These are phyloP conservation scores for Dolichallabes microphthalmus DNA, from an alignment of 2,113 vertebrate genomes.

Conservation along the genomic window DNA sequence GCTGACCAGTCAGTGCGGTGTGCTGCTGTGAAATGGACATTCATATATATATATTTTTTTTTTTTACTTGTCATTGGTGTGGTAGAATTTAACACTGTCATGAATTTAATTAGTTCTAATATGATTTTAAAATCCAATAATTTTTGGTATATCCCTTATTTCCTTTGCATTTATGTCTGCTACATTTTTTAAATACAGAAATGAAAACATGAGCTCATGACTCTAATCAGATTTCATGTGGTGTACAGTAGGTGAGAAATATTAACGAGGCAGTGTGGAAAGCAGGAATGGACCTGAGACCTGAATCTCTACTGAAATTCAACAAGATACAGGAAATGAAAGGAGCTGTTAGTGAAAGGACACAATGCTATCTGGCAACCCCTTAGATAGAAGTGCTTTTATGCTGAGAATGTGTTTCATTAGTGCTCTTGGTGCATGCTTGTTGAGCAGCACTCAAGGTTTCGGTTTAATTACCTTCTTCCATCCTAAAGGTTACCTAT, in stretches of 20 bases:
- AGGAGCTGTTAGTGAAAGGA: not conserved
- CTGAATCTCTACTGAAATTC: slow-evolving; percentile 9
- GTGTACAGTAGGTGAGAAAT: not conserved
- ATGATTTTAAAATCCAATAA: not conserved
- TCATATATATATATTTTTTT: too few species aligned
- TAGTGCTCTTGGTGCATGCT: not conserved
- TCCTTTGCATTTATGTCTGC: not conserved
- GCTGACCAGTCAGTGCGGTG: not conserved
- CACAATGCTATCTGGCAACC: not conserved
- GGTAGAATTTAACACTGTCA: not conserved
- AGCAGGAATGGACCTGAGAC: not conserved
- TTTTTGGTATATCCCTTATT: not conserved
- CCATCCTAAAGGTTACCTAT: not conserved
- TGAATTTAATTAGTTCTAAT: not conserved
- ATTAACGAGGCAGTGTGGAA: not conserved
- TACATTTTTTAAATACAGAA: not conserved
- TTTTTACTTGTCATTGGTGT: not conserved
- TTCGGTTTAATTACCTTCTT: not conserved
- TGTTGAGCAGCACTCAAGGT: not conserved
- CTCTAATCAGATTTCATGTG: not conserved
- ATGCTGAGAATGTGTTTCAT: not conserved
- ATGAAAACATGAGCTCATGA: not conserved
- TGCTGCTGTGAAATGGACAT: not conserved
- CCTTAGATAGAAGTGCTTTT: not conserved
- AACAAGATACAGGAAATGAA: not conserved